Percentiles rank a stretch among this genome's conserved stretches.
phyloP scores from a whole-genome alignment of 1,140 invertebrate genomes.

The Sminthurinus signatus region DNA sequence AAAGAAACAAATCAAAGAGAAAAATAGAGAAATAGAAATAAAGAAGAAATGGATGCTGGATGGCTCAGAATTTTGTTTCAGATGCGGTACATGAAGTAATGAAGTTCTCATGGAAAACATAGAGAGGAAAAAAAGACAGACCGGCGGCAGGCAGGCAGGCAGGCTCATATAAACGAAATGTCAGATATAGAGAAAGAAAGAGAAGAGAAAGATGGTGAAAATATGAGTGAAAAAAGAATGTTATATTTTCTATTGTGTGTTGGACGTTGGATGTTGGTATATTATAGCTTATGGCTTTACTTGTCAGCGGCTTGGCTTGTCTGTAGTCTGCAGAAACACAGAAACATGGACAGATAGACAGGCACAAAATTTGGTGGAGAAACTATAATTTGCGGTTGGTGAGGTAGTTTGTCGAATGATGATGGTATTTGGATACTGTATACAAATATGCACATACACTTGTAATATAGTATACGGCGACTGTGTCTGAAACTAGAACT shows the following conservation, averaged over 20 bases:
- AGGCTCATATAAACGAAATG: too few relatives aligned
- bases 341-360: background rate
- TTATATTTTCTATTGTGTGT: background rate
- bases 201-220: background rate
- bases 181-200: background rate
- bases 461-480: conserved; percentile 26
- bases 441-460: too few relatives aligned
- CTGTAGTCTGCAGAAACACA: background rate
- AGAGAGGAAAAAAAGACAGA: background rate
- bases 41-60: background rate
- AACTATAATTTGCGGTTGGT: conserved; percentile 25
- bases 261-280: background rate
- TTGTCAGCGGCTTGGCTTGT: background rate
- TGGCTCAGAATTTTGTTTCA: background rate
- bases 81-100: conserved; percentile 13
- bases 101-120: conserved; percentile 22
- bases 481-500: background rate
- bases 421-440: too few relatives aligned
- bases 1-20: background rate
- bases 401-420: conserved; percentile 26
- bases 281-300: background rate
- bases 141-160: too few relatives aligned
- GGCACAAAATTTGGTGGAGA: conserved; percentile 3
- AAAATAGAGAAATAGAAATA: conserved; percentile 5
- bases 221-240: background rate